Base-by-base conservation (phyloP, 2,888 invertebrate species). In the Diplolepis rosae region DNA sequence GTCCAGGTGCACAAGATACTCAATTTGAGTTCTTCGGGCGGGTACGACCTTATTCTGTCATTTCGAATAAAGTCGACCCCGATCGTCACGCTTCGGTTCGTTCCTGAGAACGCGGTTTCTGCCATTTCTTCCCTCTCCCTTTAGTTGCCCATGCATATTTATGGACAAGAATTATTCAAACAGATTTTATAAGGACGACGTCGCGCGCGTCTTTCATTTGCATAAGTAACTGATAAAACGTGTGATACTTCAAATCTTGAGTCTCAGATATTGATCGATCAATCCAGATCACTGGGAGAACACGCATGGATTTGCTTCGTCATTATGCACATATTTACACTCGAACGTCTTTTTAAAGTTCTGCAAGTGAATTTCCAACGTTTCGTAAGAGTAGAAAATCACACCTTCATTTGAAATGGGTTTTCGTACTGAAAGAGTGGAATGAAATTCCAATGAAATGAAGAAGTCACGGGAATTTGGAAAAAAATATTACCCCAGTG, bases 141-240 rank as follows among this genome's bases (percentile, higher is more conserved):
- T 70, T 72, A 67, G 70, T 77, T 75, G 71, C 71, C 74, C 83
- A 87, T 86, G 82, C 84, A 87, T 87, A 86, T 87, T 87, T 85
- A 87, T 87, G 86, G 78, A 79, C 74, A 79, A 84, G 81, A 83
- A 84, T 87, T 85, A 86, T 85, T 87, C 87, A 85, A 83, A 82
- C 81, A 79, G 83, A 87, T 86, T 86, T 85, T 84, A 83, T 84
- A 84, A 86, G 83, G 83, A 84, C 84, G 85, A 85, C 82, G 83
- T 80, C 80, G 82, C 77, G 77, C 79, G 80, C 83, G 80, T 79
- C 77, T 81, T 75, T 73, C 68, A 83, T 86, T 87, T 82, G 81
- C 87, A 86, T 84, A 82, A 82, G 82, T 84, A 80, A 82, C 78
- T 82, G 84, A 85, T 85, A 84, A 82, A 84, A 39, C 9, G 15